Base-by-base conservation (phyloP, 1,140 invertebrate species). In the Chelonus insularis region DNA sequence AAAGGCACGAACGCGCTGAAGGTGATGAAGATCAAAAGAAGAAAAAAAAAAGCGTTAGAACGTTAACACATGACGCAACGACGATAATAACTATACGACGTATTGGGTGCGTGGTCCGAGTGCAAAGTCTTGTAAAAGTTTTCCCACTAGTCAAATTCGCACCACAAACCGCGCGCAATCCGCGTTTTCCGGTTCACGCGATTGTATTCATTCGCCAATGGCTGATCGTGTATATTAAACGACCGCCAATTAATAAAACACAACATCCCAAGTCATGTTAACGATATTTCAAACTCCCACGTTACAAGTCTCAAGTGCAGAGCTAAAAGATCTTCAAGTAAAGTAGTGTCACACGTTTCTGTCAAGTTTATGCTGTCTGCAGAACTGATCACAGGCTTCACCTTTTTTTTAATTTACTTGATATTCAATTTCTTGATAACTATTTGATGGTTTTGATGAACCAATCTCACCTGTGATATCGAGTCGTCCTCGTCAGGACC, bases 31-130 rank as follows among this genome's bases (percentile, higher is more conserved):
- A 7, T n/a, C 2, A 37, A 20, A 29, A 41, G n/a, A 32, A 29
- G 58, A 65, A 54, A 66, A 65, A 58, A 67, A 64, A 43, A 45
- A 18, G 54, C 45, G 57, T 43, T 57, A 43, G 52, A 39, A 45
- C 55, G 50, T 66, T 67, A 73, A 68, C 70, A 67, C 72, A 73
- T 73, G 70, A 60, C 68, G 60, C 67, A 68, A 52, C 11, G 51
- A 54, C 47, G 54, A 61, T 60, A 60, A 62, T 60, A 51, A 65
- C 51, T 57, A 41, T 14, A 12, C 25, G 50, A 39, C 37, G 37
- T 12, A 39, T 14, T 14, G 11, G 37, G 14, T 43, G 16, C 12
- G 14, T 16, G 41, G 4, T 21, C n/a, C 21, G 32, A 37, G 52
- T 55, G n/a, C 32, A 55, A 55, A 55, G 52, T 55, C 9, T 34